phyloP scores from a whole-genome alignment of 2,888 invertebrate genomes.

The Diadegma fenestrale region DNA sequence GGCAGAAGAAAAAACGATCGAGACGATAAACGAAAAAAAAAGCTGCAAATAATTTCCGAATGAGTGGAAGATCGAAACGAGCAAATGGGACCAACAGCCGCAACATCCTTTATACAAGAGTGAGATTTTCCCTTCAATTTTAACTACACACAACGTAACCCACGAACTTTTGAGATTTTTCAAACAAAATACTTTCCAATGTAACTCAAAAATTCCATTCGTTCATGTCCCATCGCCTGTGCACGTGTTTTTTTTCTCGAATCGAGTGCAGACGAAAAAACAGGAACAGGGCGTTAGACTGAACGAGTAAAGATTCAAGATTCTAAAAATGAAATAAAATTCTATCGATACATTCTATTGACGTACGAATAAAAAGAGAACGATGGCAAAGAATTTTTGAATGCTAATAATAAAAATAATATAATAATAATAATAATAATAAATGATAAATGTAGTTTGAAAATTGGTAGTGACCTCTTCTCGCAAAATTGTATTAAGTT shows the following conservation, averaged over 20 bases:
- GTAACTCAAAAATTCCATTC: slow-evolving; percentile 27
- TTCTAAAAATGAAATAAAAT: slow-evolving; percentile 28
- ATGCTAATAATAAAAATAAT: slow-evolving; percentile 40
- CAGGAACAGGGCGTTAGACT: slow-evolving; percentile 33
- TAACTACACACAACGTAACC: slow-evolving; percentile 7
- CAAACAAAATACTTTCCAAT: slow-evolving; percentile 44
- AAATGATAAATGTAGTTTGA: slow-evolving; percentile 49
- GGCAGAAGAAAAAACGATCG: slow-evolving; percentile 40
- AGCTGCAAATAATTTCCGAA: slow-evolving; percentile 27
- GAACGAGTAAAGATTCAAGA: slow-evolving; percentile 31
- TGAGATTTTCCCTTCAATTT: slow-evolving; percentile 59
- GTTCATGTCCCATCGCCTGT: background rate
- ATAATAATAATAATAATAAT: slow-evolving; percentile 60
- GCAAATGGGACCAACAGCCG: slow-evolving; percentile 20
- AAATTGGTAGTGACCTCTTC: slow-evolving; percentile 66
- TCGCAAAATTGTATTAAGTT: slow-evolving; percentile 48
- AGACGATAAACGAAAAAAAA: slow-evolving; percentile 45
- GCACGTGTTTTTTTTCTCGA: background rate
- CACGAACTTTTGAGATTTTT: slow-evolving; percentile 55
- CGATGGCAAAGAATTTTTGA: slow-evolving; percentile 44
- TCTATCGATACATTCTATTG: slow-evolving; percentile 31
- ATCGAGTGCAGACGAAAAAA: slow-evolving; percentile 31
- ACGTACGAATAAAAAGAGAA: slow-evolving; percentile 24
- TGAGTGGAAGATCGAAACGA: slow-evolving; percentile 30
- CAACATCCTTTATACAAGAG: slow-evolving; percentile 35